Conservation (phyloP, 2,888 invertebrate genomes). For the Chironomus tentans region DNA sequence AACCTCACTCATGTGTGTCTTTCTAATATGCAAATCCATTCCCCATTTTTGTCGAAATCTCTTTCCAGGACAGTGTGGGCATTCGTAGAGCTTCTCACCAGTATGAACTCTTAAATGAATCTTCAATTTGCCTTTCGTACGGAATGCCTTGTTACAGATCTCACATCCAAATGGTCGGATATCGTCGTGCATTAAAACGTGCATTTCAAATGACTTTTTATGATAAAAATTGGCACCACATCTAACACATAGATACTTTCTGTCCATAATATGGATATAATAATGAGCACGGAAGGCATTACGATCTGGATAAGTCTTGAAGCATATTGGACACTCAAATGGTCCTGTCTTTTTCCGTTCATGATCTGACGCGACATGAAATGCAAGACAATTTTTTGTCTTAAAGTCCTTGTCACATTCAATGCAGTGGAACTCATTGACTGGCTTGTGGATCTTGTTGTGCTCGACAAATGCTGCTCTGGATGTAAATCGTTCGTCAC, state of each 20-base stretch:
- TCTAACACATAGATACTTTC: slow-evolving; percentile 46
- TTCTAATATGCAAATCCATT: slow-evolving; percentile 14
- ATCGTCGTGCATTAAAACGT: slow-evolving; percentile 55
- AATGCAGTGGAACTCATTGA: neutral
- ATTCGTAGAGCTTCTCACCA: slow-evolving; percentile 15
- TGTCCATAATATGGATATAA: neutral
- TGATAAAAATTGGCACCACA: slow-evolving; percentile 58
- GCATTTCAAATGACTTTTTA: slow-evolving; percentile 62
- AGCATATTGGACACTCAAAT: slow-evolving; percentile 15
- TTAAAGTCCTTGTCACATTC: neutral
- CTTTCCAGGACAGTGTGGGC: slow-evolving; percentile 25
- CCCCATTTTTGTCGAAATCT: slow-evolving; percentile 23
- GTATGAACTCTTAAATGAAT: slow-evolving; percentile 30
- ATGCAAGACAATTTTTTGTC: neutral
- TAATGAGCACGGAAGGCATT: neutral
- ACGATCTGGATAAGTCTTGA: neutral
- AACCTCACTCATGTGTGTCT: neutral
- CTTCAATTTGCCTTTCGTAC: slow-evolving; percentile 57
- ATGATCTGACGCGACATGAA: slow-evolving; percentile 11
- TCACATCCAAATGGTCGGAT: slow-evolving; percentile 51
- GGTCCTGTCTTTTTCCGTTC: neutral
- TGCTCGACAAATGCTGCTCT: neutral
- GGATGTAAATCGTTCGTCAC: neutral
- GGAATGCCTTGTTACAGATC: slow-evolving; percentile 51
- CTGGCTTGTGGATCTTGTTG: neutral